phyloP scores from a whole-genome alignment of 2,888 invertebrate genomes.

The Augochlorella aurata region DNA sequence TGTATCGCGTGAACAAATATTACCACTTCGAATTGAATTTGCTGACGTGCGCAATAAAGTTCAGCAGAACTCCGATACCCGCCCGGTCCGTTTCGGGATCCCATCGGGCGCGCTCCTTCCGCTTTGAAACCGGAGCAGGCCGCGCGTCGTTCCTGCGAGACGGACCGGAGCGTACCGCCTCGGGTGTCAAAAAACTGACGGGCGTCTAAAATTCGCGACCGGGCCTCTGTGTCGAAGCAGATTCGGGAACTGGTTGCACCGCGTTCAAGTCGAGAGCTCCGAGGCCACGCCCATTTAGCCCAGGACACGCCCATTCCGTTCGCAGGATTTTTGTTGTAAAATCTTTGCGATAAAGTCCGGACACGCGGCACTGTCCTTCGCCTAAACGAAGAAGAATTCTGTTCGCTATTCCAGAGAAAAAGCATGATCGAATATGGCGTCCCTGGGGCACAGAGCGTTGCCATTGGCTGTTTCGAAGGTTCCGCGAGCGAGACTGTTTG shows the following conservation, averaged over 20 bases:
- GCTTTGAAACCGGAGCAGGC: neutral
- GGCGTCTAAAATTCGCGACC: neutral
- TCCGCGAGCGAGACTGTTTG: neutral
- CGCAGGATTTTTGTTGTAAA: neutral
- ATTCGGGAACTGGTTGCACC: neutral
- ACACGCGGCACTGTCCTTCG: too few relatives aligned
- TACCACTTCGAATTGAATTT: conserved; percentile 6
- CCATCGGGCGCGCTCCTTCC: neutral
- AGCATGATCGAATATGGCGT: too few relatives aligned
- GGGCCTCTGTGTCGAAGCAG: neutral
- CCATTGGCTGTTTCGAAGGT: neutral
- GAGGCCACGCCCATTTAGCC: neutral
- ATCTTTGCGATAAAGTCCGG: too few relatives aligned
- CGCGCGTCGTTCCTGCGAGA: neutral
- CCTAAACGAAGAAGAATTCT: too few relatives aligned
- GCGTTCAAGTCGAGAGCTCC: neutral
- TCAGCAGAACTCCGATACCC: neutral
- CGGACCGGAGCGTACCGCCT: conserved; percentile 1
- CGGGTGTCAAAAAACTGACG: conserved; percentile 4
- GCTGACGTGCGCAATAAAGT: conserved; percentile 2
- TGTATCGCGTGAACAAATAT: conserved; percentile 33
- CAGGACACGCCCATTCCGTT: neutral
- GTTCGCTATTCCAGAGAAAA: too few relatives aligned
- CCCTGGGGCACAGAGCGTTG: neutral
- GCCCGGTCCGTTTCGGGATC: neutral